Evolutionary conservation across 2,113 vertebrate genomes (phyloP), one percentile per base, ranked within the genome.

Genomic region (Meriones unguiculatus): DNA sequence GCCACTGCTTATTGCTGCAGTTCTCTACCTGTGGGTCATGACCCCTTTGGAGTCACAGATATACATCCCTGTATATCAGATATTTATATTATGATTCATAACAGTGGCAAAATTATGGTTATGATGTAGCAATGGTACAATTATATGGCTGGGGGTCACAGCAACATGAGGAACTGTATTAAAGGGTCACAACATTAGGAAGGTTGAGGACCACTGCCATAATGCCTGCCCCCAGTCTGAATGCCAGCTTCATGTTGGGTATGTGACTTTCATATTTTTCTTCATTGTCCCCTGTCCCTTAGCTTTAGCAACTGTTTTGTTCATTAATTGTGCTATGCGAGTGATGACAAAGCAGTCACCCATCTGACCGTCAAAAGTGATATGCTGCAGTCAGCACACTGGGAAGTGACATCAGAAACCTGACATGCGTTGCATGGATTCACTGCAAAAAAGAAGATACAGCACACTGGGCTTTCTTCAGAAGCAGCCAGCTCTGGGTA

Each of bases 291-390:
- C 80, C 2, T 30, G 46, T 69, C 10, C 22, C 38, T 1, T 7
- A 3, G 86, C 0, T 8, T 52, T 64, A 2, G 10, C 1, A 1
- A 17, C 41, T 9, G 24, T 12, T 50, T 32, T 32, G 75, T 59
- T 9, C 13, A 5, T 1, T 87, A 10, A n/a, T 0, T 1, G 30
- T 10, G 67, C 62, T 13, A 25, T 7, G 10, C 2, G 10, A 0
- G n/a, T 20, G n/a, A 35, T 3, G 5, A 12, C 4, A 35, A 32
- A n/a, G 32, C 3, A 0, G n/a, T 0, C 32, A 32, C 67, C 32
- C 13, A 54, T 35, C 20, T n/a, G 35, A 38, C 69, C 70, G 20
- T 72, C 18, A 41, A n/a, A 2, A 28, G 12, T 10, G 32, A n/a
- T 32, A 17, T 10, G 69, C 7, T 54, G 20, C 14, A 38, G 52